Evolutionary conservation across 2,797 vertebrate genomes (phyloP), one percentile per base, ranked within the genome.

Genomic region (Telmatherina bonti): DNA sequence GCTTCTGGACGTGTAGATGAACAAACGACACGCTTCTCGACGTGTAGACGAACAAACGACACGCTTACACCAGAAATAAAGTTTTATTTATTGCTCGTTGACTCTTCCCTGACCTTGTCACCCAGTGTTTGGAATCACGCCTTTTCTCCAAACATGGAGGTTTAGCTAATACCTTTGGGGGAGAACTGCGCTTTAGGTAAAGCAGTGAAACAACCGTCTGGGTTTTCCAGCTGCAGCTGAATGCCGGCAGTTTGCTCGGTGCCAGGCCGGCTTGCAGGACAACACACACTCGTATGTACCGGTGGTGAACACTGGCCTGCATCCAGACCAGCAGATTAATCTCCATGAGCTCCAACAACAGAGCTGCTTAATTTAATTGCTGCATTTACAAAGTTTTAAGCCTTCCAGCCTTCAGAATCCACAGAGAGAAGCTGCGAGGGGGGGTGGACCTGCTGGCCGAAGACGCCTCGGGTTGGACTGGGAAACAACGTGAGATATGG

Each of bases 401-500:
- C 43, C 53, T n/a, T n/a, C 22, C 64, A 67, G 58, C 45, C 29
- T 67, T 56, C 15, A 70, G 31, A 38, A 51, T 31, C 1, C 55
- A 58, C 36, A 43, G 27, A 65, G 45, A 45, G 22, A 79, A 56
- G 9, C 22, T 6, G 24, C 0, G 67, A 62, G 27, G 31, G 20
- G 78, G n/a, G 67, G 53, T 72, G 66, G 71, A 75, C 56, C 30
- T 52, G 78, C 70, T 52, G n/a, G n/a, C n/a, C n/a, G n/a, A n/a
- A n/a, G n/a, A n/a, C n/a, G n/a, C n/a, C n/a, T n/a, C n/a, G n/a
- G n/a, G n/a, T n/a, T n/a, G n/a, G n/a, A n/a, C n/a, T n/a, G n/a
- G n/a, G n/a, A n/a, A n/a, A n/a, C n/a, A n/a, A n/a, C n/a, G n/a
- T n/a, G n/a, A n/a, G n/a, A n/a, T n/a, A n/a, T n/a, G n/a, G n/a